phyloP scores from a whole-genome alignment of 2,888 invertebrate genomes.

The Ormia ochracea region DNA sequence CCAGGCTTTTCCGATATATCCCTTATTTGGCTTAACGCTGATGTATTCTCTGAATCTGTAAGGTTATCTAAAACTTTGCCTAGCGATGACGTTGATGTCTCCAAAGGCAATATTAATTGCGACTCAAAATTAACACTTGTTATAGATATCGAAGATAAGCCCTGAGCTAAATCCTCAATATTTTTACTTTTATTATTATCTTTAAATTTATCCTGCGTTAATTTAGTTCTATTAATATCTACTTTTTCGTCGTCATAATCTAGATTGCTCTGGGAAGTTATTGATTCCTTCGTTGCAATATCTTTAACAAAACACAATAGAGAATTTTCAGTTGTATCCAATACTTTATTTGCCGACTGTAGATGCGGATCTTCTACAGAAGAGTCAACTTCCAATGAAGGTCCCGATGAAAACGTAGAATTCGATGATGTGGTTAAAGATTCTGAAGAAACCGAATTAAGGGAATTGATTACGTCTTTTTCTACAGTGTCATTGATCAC shows the following conservation, averaged over 20 bases:
- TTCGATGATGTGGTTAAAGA: slow-evolving; percentile 76
- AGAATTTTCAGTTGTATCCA: slow-evolving; percentile 25
- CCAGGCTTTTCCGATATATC: slow-evolving; percentile 36
- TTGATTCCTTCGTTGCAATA: background rate
- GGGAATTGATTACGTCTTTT: slow-evolving; percentile 56
- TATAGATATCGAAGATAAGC: slow-evolving; percentile 75
- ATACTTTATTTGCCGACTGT: slow-evolving; percentile 33
- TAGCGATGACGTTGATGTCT: slow-evolving; percentile 69
- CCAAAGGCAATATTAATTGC: slow-evolving; percentile 68
- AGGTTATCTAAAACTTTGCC: slow-evolving; percentile 70
- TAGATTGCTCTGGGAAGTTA: background rate
- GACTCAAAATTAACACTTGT: slow-evolving; percentile 66
- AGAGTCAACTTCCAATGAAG: slow-evolving; percentile 67
- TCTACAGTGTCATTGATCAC: slow-evolving; percentile 9
- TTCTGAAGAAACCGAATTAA: slow-evolving; percentile 69
- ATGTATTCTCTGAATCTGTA: slow-evolving; percentile 67
- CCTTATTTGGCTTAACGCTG: slow-evolving; percentile 61
- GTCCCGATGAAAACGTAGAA: slow-evolving; percentile 76
- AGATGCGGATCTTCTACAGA: slow-evolving; percentile 67
- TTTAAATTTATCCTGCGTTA: background rate
- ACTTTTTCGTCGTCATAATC: background rate
- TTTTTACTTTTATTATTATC: slow-evolving; percentile 40
- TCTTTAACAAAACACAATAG: slow-evolving; percentile 1
- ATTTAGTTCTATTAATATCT: background rate
- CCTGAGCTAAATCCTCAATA: slow-evolving; percentile 72